These are phyloP conservation scores for Drosophila triauraria DNA, from an alignment of 1,140 invertebrate genomes.

Conservation along the genomic window DNA sequence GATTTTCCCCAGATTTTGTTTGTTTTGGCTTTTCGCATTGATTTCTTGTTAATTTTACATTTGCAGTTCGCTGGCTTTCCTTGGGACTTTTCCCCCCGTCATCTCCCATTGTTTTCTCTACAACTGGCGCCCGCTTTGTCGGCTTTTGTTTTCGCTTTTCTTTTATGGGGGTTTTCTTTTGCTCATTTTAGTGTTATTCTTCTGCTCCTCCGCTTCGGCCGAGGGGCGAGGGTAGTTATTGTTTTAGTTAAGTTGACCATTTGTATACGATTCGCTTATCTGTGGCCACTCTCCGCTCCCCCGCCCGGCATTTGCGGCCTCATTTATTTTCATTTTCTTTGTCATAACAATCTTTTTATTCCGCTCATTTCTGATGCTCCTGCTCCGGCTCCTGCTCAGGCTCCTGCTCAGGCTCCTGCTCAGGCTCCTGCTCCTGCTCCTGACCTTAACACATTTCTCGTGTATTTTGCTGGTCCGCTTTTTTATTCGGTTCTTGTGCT, in stretches of 20 bases:
- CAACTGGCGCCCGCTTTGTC: conserved; percentile 64
- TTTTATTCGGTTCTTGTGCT: conserved; percentile 50
- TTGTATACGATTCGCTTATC: conserved; percentile 79
- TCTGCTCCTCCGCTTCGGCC: conserved; percentile 22
- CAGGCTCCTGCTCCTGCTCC: conserved; percentile 14
- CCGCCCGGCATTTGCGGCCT: conserved; percentile 69
- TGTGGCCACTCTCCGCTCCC: conserved; percentile 42
- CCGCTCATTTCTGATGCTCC: conserved; percentile 46
- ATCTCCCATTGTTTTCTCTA: conserved; percentile 38
- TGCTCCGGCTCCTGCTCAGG: conserved; percentile 8
- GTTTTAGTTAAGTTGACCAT: conserved; percentile 83
- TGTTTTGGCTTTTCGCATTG: conserved; percentile 69
- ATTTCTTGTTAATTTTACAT: conserved; percentile 83
- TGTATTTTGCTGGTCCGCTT: conserved; percentile 46
- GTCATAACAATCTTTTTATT: conserved; percentile 80
- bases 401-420: conserved; percentile 2
- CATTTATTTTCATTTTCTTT: conserved; percentile 83
- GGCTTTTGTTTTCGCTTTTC: conserved; percentile 71
- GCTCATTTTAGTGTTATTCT: conserved; percentile 67
- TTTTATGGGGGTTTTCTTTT: conserved; percentile 62
- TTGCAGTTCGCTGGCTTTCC: conserved; percentile 75
- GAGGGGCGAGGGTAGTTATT: conserved; percentile 54
- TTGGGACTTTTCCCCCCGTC: conserved; percentile 20
- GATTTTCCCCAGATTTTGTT: conserved; percentile 48
- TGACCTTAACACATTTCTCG: conserved; percentile 54